Conservation (phyloP, 2,113 vertebrate genomes). For the Indri indri region DNA sequence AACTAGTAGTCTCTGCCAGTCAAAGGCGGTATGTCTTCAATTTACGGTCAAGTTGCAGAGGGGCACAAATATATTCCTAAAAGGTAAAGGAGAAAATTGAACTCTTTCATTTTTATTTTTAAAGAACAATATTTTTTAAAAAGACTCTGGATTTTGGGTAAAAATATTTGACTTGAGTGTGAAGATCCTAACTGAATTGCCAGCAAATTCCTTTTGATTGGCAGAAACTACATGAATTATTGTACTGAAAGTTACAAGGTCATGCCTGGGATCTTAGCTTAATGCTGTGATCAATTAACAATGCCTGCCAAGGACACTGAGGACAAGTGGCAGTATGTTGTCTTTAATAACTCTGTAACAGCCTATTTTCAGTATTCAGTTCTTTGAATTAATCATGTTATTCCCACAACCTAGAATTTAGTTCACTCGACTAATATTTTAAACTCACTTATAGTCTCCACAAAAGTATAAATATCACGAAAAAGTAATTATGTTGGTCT, state of each 20-base stretch:
- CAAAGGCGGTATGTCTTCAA: neutral
- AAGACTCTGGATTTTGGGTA: neutral
- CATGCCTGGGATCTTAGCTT: neutral
- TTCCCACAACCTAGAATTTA: neutral
- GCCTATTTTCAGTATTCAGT: neutral
- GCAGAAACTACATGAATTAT: neutral
- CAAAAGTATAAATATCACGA: neutral
- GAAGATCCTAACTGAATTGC: neutral
- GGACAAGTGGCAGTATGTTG: neutral
- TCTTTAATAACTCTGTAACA: neutral
- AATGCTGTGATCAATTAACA: neutral
- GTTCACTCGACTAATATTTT: neutral
- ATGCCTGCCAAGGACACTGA: neutral
- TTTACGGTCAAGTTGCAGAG: neutral
- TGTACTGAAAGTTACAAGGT: neutral
- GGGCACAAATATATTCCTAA: neutral
- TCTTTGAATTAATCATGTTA: slow-evolving; percentile 13
- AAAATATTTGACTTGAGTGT: neutral
- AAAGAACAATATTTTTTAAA: neutral
- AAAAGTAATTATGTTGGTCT: neutral
- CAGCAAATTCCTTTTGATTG: neutral
- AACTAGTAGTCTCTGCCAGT: neutral
- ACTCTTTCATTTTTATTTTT: neutral
- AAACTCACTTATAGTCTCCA: neutral
- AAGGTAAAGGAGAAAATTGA: neutral